Evolutionary conservation across 2,888 invertebrate genomes (phyloP), one percentile per base, ranked within the genome.

Genomic region (Fragum fragum): DNA sequence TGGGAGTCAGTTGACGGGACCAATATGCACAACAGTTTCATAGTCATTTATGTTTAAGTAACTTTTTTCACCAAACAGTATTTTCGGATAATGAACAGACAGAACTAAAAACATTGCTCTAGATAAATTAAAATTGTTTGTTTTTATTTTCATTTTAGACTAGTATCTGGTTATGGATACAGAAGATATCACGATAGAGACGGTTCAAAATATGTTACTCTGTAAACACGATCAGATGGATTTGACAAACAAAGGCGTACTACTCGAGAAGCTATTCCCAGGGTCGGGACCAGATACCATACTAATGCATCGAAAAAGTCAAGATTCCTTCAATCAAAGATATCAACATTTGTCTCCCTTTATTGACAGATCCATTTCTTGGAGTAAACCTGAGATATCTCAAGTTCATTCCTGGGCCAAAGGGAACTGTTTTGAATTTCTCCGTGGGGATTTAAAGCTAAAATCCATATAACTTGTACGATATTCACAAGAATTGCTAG

Each of bases 401-500:
- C 7, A 85, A 85, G 71, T 80, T 76, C 28, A 85, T 85, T n/a
- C 66, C 82, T 1, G 53, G 80, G 59, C 73, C 71, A 6, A 82
- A 82, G 85, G n/a, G 73, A 18, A 57, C 75, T 28, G 80, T 63
- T 36, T 76, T 39, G 11, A 23, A 2, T 52, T 85, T 16, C 28
- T 85, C 16, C n/a, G 70, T 0, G 9, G 23, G n/a, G 70, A 66
- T 29, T 18, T n/a, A 14, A 72, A 75, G 9, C 52, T 85, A 14
- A 82, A 73, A 53, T 57, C 82, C 5, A 70, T 85, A n/a, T 79
- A 85, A 55, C 69, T 85, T 14, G 36, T 82, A 1, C 71, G 85
- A 14, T 82, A 85, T 57, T 82, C 85, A 1, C 71, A 82, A 0
- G 85, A 82, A 0, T 82, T 85, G 85, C 32, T 85, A n/a, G 82